Conservation (phyloP, 1,140 invertebrate genomes). For the Trinorchestia longiramus region DNA sequence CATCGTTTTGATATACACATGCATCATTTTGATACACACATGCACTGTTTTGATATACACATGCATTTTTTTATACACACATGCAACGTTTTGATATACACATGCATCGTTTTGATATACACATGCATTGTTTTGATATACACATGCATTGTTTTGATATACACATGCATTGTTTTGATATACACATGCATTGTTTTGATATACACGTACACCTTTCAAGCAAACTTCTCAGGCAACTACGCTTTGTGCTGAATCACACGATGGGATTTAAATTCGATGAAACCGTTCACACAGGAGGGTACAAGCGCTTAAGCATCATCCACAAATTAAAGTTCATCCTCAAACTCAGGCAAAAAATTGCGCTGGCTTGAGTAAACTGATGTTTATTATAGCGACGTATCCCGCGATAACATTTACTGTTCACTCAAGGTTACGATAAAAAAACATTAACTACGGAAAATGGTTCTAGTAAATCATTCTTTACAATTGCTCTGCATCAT, state of each 20-base stretch:
- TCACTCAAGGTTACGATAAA: background rate
- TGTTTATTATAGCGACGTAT: background rate
- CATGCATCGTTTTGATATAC: too few relatives aligned
- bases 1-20: too few relatives aligned
- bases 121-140: too few relatives aligned
- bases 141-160: too few relatives aligned
- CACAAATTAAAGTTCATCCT: background rate
- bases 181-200: too few relatives aligned
- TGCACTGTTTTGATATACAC: too few relatives aligned
- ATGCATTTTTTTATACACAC: too few relatives aligned
- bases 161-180: too few relatives aligned
- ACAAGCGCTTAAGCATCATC: background rate
- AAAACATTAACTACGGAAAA: background rate
- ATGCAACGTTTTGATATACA: too few relatives aligned
- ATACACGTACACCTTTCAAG: background rate
- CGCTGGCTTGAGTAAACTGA: background rate
- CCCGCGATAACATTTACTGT: background rate
- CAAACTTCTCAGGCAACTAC: background rate
- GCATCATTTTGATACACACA: too few relatives aligned
- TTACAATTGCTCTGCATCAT: background rate
- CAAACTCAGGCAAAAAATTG: background rate
- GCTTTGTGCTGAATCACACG: background rate
- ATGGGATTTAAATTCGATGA: background rate
- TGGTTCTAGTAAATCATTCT: background rate
- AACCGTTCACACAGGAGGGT: background rate